Conservation (phyloP, 2,888 invertebrate genomes). For the Fragum whitleyi region DNA sequence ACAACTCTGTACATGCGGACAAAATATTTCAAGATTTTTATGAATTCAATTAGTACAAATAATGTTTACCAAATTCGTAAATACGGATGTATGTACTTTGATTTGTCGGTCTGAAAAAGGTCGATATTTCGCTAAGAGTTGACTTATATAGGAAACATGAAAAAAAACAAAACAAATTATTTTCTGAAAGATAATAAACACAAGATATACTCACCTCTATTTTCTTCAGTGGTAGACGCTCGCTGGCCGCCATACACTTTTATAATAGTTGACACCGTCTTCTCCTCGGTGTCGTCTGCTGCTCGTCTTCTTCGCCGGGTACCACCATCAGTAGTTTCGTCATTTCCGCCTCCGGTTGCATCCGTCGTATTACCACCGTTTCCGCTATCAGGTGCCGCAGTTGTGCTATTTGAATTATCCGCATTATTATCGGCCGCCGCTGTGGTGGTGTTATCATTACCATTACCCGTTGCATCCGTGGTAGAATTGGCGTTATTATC, state of each 20-base stretch:
- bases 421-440: background rate
- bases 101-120: too few species aligned
- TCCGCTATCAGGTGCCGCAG: background rate
- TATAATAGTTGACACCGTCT: conserved; percentile 10
- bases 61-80: too few species aligned
- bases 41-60: too few species aligned
- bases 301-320: background rate
- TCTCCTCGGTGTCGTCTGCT: conserved; percentile 5
- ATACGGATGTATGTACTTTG: too few species aligned
- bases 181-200: too few species aligned
- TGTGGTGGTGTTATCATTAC: background rate
- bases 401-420: background rate
- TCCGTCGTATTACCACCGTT: background rate
- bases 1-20: too few species aligned
- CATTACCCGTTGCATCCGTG: background rate
- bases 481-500: background rate
- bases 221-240: background rate
- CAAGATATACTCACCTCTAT: background rate
- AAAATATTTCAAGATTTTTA: too few species aligned
- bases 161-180: too few species aligned
- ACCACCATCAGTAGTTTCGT: background rate
- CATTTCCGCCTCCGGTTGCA: background rate
- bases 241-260: conserved; percentile 4
- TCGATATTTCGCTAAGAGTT: too few species aligned
- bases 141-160: too few species aligned